These are phyloP conservation scores for Achroia grisella DNA, from an alignment of 1,140 invertebrate species.

Conservation along the genomic window DNA sequence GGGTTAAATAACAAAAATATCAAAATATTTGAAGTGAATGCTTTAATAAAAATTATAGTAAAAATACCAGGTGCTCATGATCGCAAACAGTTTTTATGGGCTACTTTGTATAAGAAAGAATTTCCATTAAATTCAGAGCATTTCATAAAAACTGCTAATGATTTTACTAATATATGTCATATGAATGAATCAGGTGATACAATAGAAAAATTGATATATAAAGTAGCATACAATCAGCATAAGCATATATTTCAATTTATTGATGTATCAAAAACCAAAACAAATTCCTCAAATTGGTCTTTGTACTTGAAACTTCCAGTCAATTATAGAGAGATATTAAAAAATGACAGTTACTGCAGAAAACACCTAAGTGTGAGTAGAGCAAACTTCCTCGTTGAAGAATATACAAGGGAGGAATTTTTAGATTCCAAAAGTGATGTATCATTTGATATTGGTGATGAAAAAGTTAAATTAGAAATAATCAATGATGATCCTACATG, in stretches of 20 bases:
- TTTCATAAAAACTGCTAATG: slow-evolving; percentile 33
- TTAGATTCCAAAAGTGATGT: slow-evolving; percentile 30
- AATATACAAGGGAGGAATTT: slow-evolving; percentile 38
- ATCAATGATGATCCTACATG: slow-evolving; percentile 31
- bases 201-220: slow-evolving; percentile 22
- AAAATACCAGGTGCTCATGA: slow-evolving; percentile 36
- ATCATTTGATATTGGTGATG: slow-evolving; percentile 24
- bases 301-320: slow-evolving; percentile 37
- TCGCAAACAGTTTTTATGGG: slow-evolving; percentile 34
- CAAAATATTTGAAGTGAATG: slow-evolving; percentile 19
- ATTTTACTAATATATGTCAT: slow-evolving; percentile 2
- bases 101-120: slow-evolving; percentile 29
- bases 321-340: slow-evolving; percentile 29
- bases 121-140: slow-evolving; percentile 36
- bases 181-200: slow-evolving; percentile 17
- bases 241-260: slow-evolving; percentile 30
- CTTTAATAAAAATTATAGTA: slow-evolving; percentile 36
- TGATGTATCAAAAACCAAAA: slow-evolving; percentile 9
- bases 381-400: slow-evolving; percentile 21
- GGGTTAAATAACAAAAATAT: slow-evolving; percentile 21
- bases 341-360: slow-evolving; percentile 15
- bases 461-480: slow-evolving; percentile 31
- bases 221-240: slow-evolving; percentile 22
- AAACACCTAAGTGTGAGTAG: slow-evolving; percentile 21
- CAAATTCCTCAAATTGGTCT: slow-evolving; percentile 12